phyloP scores from a whole-genome alignment of 2,888 invertebrate genomes.

The Netelia inedita region DNA sequence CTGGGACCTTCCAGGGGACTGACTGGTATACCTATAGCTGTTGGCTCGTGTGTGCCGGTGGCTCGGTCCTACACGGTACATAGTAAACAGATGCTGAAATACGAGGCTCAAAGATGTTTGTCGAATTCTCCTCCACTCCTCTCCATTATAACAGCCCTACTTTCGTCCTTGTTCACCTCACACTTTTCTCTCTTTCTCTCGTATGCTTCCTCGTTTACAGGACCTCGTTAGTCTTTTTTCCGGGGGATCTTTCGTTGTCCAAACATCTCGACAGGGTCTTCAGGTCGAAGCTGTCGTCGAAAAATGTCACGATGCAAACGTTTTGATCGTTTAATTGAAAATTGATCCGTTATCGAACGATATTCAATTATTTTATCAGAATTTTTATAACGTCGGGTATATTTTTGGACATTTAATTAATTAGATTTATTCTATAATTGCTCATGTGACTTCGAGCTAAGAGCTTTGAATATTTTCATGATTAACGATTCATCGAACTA shows the following conservation, averaged over 20 bases:
- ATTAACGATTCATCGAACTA: not conserved
- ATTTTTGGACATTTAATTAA: too few species aligned
- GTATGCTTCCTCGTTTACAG: not conserved
- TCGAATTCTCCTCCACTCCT: conserved; percentile 72
- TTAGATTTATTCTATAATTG: too few species aligned
- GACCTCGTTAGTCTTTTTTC: conserved; percentile 67
- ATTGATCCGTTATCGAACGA: too few species aligned
- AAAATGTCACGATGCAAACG: conserved; percentile 10
- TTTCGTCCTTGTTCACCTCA: conserved; percentile 13
- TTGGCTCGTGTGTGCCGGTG: not conserved
- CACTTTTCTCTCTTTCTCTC: conserved; percentile 39
- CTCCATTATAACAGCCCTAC: conserved; percentile 8
- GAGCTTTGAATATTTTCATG: too few species aligned
- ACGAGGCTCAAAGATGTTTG: conserved; percentile 78
- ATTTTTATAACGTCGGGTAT: too few species aligned
- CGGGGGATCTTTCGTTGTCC: conserved; percentile 30
- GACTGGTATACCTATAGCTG: conserved; percentile 43
- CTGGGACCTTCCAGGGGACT: conserved; percentile 52
- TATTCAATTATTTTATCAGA: too few species aligned
- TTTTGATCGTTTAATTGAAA: not conserved
- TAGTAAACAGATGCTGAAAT: conserved; percentile 83
- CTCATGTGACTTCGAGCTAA: too few species aligned
- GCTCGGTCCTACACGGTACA: conserved; percentile 38
- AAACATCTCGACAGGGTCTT: conserved; percentile 39
- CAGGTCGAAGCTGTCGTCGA: not conserved